Base-by-base conservation (phyloP, 2,113 vertebrate genomes). In the Puffinus mauretanicus region DNA sequence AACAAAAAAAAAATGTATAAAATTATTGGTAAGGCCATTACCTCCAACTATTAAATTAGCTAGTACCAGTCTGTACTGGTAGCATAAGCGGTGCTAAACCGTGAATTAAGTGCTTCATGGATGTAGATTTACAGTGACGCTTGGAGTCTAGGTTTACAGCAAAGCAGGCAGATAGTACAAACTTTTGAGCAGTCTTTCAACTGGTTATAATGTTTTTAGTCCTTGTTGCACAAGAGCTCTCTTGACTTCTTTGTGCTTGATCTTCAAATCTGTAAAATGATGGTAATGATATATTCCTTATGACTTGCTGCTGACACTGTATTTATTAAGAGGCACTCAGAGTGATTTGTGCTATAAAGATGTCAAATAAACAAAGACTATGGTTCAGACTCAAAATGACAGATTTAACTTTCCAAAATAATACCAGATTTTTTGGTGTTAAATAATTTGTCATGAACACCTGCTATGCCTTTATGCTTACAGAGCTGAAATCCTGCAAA, bases 1-100 rank as follows among this genome's bases (percentile, higher is more conserved):
- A 71, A 32, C 2, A 11, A 51, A 27, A 46, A 46, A 25, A 19
- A 2, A 0, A 0, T 27, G 2, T 19, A 24, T 34, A 40, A 93
- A 72, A 24, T 40, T 79, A 82, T n/a, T 77, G 5, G 3, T 70
- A 61, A 70, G 29, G 18, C 9, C 22, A 54, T 11, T 71, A 30
- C 13, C 7, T 92, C 30, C 11, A 17, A 10, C 11, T 62, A 9
- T 36, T 34, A 47, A 79, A 26, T 32, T 62, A 67, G 13, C 5
- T 52, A 32, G 8, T 29, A 36, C 6, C 14, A 29, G 6, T 34
- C 54, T 65, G 13, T 29, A 32, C 24, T 40, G 13, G 17, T 34
- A 65, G 11, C 11, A 3, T 47, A 52, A 76, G 7, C 16, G 7
- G 5, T 4, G 8, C 44, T 82, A 72, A 90, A 60, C 10, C 22